Evolutionary conservation across 2,888 invertebrate species (phyloP), one percentile per base, ranked within the genome.

Genomic region (Tenthredo mesomela): DNA sequence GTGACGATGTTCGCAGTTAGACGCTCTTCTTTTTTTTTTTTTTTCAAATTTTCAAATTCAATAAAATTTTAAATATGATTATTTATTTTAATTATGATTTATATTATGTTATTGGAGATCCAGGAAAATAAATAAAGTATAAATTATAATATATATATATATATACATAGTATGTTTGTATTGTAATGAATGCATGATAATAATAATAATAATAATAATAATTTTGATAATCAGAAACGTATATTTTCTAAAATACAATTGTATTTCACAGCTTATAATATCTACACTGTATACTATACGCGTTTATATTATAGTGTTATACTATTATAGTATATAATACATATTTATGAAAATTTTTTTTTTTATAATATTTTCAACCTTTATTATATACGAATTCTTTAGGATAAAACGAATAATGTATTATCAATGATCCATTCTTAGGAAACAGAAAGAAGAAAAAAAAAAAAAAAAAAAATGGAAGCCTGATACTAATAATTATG

Each of bases 211-310:
- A 29, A 29, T 29, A 29, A 29, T 29, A 2, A 29, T 54, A 10
- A 12, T 37, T 70, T 21, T 18, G 33, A 29, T 70, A 70, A 70
- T 70, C 70, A 37, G 70, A 70, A 70, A 70, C 70, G 70, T 70
- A 37, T 70, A 70, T 70, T 70, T 61, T 61, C 37, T 70, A 37
- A 37, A 70, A 37, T 18, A 70, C 37, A 70, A 37, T n/a, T 70
- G 33, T 70, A 70, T 70, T 70, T 70, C 29, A 70, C n/a, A 70
- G n/a, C n/a, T 37, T n/a, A 61, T 25, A 7, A 25, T 25, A 61
- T 25, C 25, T 21, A 61, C 10, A 25, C 61, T 47, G 47, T 25
- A 61, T 25, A 61, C 21, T 61, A 25, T 61, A 10, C 21, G 18
- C 37, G 37, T 6, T 37, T 37, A 37, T 37, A 33, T 2, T 33